Percentiles rank a stretch among this genome's conserved stretches.
Conservation (phyloP, 2,797 vertebrate genomes). For the Platalea minor region DNA sequence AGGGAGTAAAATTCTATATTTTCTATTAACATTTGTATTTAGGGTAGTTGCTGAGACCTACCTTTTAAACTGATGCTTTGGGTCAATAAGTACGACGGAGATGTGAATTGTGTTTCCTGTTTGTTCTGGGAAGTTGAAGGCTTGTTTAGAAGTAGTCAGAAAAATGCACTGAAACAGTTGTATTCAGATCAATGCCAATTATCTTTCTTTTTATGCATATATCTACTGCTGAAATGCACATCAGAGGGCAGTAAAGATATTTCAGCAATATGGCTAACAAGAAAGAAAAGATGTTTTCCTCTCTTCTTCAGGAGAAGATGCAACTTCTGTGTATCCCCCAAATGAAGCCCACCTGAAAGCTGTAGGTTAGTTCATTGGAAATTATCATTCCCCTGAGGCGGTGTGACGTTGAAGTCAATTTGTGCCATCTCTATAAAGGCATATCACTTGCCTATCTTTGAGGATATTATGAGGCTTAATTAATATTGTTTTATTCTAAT, state of each 20-base stretch:
- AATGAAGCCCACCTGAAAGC: not conserved
- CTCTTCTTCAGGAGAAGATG: not conserved
- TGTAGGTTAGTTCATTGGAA: not conserved
- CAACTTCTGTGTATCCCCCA: not conserved
- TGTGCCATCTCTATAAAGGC: not conserved
- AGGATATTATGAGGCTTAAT: slow-evolving; percentile 26
- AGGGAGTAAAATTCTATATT: not conserved
- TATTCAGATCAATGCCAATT: not conserved
- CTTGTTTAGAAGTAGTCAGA: not conserved
- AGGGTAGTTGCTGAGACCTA: not conserved
- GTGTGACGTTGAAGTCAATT: not conserved
- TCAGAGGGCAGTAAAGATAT: slow-evolving; percentile 58
- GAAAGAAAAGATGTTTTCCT: not conserved
- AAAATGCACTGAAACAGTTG: not conserved
- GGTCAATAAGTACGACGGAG: not conserved
- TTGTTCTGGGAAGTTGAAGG: not conserved
- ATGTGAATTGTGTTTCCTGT: not conserved
- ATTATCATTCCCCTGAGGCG: not conserved
- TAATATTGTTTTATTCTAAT: slow-evolving; percentile 35
- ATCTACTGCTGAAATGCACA: not conserved
- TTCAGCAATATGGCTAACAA: not conserved
- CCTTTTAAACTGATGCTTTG: not conserved
- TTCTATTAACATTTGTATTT: not conserved
- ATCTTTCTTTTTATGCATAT: not conserved
- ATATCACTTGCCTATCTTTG: not conserved